phyloP scores from a whole-genome alignment of 2,888 invertebrate species.

The Callimorpha dominula region DNA sequence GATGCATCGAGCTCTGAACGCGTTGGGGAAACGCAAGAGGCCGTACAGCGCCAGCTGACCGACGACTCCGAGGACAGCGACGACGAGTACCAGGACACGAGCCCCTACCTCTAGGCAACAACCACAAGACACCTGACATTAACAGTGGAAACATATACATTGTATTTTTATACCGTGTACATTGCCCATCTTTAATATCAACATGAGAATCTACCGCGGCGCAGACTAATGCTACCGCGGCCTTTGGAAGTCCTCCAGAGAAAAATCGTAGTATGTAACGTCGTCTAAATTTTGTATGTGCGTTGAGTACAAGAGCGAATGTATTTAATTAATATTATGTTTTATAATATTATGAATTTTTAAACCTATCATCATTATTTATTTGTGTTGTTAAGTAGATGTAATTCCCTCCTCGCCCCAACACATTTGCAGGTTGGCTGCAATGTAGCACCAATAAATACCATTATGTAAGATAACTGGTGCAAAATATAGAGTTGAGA shows the following conservation, averaged over 20 bases:
- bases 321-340: constrained; percentile 70
- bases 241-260: constrained; percentile 53
- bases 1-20: constrained; percentile 83
- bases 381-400: constrained; percentile 74
- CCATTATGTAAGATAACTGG: constrained; percentile 67
- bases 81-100: constrained; percentile 82
- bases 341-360: constrained; percentile 45
- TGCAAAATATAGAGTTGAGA: constrained; percentile 73
- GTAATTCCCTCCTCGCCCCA: constrained; percentile 67
- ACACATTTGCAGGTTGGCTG: constrained; percentile 68
- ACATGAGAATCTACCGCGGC: constrained; percentile 34
- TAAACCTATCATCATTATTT: constrained; percentile 67
- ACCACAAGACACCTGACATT: constrained; percentile 16
- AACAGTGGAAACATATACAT: constrained; percentile 44
- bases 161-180: constrained; percentile 59
- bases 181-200: constrained; percentile 54
- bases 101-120: constrained; percentile 74
- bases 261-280: constrained; percentile 70
- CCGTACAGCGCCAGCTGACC: constrained; percentile 81
- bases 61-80: constrained; percentile 81
- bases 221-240: constrained; percentile 44
- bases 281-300: constrained; percentile 68
- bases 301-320: constrained; percentile 78
- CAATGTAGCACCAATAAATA: constrained; percentile 69
- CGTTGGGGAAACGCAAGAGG: constrained; percentile 71